phyloP scores from a whole-genome alignment of 2,113 vertebrate genomes.

The Ariopsis seemanni region DNA sequence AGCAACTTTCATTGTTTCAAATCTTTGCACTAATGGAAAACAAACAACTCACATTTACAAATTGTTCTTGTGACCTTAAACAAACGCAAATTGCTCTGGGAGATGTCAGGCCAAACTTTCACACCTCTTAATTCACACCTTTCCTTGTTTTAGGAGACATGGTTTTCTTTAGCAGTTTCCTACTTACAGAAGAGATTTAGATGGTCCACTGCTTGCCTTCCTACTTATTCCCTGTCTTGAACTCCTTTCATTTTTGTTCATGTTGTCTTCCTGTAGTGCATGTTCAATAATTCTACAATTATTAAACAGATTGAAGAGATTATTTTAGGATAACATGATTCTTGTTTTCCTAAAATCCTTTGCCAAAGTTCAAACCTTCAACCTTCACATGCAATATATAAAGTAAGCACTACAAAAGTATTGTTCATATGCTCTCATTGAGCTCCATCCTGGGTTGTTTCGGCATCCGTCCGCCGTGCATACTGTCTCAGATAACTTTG shows the following conservation, averaged over 20 bases:
- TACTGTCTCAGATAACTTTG: too few species aligned
- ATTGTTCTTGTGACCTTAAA: slow-evolving; percentile 32
- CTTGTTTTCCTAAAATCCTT: too few species aligned
- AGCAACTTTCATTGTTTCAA: slow-evolving; percentile 56
- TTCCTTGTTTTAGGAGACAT: not conserved
- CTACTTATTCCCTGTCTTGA: not conserved
- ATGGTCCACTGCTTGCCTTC: not conserved
- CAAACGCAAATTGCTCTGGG: slow-evolving; percentile 51
- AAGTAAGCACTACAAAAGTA: too few species aligned
- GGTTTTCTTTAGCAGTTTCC: slow-evolving; percentile 4
- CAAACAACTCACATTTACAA: slow-evolving; percentile 62
- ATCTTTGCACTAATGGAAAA: slow-evolving; percentile 56
- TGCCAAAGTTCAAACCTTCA: too few species aligned
- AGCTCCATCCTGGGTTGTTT: too few species aligned
- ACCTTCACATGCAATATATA: too few species aligned
- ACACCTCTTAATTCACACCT: slow-evolving; percentile 60
- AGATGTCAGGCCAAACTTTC: slow-evolving; percentile 53
- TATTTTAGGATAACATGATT: too few species aligned
- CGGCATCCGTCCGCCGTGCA: too few species aligned
- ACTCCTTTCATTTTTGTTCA: not conserved
- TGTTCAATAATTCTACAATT: not conserved
- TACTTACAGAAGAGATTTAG: not conserved
- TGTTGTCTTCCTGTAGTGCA: not conserved
- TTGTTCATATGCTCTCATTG: too few species aligned
- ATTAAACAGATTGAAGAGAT: not conserved